A percentile compares a stretch with the other conserved stretches of the same genome.
Evolutionary conservation across 2,113 vertebrate species (phyloP).

Genomic region (Cettia cetti): DNA sequence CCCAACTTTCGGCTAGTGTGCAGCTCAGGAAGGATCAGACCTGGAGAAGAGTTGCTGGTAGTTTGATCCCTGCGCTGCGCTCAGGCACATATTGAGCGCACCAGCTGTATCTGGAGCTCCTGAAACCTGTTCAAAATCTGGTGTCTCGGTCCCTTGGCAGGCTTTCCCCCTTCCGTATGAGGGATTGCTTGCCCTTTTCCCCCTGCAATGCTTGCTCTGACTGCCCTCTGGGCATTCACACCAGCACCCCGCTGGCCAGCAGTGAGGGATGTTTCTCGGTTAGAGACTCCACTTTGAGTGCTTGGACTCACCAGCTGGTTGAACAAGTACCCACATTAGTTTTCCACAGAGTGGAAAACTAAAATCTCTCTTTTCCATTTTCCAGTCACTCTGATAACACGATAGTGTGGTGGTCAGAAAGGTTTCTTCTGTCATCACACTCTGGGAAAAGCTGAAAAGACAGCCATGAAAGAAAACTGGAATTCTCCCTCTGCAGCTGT

Average conservation of each 20-base stretch:
- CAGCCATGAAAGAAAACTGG: not conserved
- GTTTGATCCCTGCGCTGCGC: not conserved
- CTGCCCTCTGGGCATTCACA: not conserved
- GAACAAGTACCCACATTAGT: not conserved
- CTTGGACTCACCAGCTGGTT: not conserved
- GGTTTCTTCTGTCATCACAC: not conserved
- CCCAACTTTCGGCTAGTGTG: not conserved
- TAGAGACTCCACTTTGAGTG: not conserved
- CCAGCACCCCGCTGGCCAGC: not conserved
- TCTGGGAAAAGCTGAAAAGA: not conserved
- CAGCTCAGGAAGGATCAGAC: not conserved
- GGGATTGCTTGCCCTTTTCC: not conserved
- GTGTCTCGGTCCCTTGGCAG: not conserved
- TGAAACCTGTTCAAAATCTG: not conserved
- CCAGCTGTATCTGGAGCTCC: accelerated
- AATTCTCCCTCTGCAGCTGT: not conserved
- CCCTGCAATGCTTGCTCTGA: not conserved
- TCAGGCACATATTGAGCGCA: not conserved
- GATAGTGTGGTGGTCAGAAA: not conserved
- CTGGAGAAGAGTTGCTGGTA: not conserved
- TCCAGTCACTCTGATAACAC: not conserved
- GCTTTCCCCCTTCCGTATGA: not conserved
- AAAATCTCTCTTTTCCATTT: not conserved
- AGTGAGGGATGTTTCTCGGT: not conserved
- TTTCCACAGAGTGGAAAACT: too few species aligned